Evolutionary conservation across 2,797 vertebrate genomes (phyloP).

Genomic region (Gephyroberyx darwinii): DNA sequence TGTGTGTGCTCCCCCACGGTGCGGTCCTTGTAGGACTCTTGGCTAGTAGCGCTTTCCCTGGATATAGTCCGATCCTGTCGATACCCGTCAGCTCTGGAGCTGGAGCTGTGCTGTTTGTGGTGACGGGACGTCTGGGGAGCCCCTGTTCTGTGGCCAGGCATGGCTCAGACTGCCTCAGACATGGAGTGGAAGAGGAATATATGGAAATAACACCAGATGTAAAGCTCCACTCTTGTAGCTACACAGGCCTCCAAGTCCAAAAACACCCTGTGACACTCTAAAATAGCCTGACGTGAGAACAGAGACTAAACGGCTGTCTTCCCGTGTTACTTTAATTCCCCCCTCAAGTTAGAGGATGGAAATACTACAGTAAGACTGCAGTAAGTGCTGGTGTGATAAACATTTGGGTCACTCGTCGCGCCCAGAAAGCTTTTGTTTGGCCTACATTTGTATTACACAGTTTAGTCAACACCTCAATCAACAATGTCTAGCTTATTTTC

Average conservation of each 20-base stretch:
- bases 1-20: conserved; percentile 58
- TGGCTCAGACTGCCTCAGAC: conserved; percentile 85
- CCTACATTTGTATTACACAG: conserved; percentile 11
- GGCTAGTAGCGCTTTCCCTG: conserved; percentile 68
- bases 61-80: conserved; percentile 64
- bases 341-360: conserved; percentile 21
- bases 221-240: neutral
- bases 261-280: neutral
- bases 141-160: conserved; percentile 88
- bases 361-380: conserved; percentile 35
- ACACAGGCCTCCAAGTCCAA: conserved; percentile 13
- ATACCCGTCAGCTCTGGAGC: conserved; percentile 71
- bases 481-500: neutral
- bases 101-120: conserved; percentile 61
- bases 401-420: conserved; percentile 21
- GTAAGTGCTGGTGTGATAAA: conserved; percentile 38
- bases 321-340: neutral
- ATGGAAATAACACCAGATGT: conserved; percentile 23
- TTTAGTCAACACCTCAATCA: conserved; percentile 1
- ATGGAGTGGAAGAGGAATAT: conserved; percentile 64
- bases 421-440: conserved; percentile 24
- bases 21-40: conserved; percentile 80
- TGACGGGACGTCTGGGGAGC: conserved; percentile 75
- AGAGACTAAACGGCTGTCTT: neutral
- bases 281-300: neutral